A percentile compares a stretch with the other conserved stretches of the same genome.
Conservation (phyloP, 2,797 vertebrate species). For the Tadarida brasiliensis region DNA sequence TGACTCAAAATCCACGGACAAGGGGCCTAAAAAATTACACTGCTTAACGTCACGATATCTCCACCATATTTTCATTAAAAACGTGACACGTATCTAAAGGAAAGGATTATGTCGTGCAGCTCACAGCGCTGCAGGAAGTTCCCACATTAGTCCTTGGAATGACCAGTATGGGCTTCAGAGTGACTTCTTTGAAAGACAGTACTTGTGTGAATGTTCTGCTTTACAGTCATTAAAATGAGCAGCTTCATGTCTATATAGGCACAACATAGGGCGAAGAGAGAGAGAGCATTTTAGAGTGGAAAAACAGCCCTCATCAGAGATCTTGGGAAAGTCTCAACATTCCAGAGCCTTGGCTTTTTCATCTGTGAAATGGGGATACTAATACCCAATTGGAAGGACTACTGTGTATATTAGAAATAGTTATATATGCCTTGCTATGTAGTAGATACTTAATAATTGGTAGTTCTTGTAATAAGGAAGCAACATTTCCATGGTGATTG, state of each 20-base stretch:
- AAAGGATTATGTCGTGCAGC: neutral
- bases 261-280: neutral
- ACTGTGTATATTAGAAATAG: neutral
- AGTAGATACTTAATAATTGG: neutral
- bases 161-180: neutral
- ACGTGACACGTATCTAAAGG: neutral
- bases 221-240: conserved; percentile 22
- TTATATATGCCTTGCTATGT: neutral
- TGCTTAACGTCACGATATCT: neutral
- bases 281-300: neutral
- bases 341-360: conserved; percentile 37
- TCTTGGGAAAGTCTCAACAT: neutral
- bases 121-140: neutral
- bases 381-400: neutral
- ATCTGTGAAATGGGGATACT: neutral
- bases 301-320: neutral
- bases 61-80: neutral
- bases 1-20: neutral
- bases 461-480: neutral
- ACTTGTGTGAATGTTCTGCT: neutral
- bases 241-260: neutral
- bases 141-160: neutral
- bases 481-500: neutral
- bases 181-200: neutral
- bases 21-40: neutral